Percentiles rank a stretch among this genome's conserved stretches.
Conservation (phyloP, 2,888 invertebrate genomes). For the Temnothorax ravouxi region DNA sequence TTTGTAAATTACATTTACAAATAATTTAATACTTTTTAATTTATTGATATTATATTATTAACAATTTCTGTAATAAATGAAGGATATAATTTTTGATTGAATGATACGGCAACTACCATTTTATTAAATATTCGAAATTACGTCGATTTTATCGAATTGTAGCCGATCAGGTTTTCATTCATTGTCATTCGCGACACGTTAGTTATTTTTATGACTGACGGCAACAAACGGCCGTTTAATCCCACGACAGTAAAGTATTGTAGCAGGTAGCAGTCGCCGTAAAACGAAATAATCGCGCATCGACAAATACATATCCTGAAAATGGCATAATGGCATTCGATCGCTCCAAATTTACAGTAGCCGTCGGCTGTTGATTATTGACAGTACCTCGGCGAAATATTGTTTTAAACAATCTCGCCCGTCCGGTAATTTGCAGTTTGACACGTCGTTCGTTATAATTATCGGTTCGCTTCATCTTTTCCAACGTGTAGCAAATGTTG, state of each 20-base stretch:
- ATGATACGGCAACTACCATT: not conserved
- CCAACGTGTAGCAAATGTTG: slow-evolving; percentile 5
- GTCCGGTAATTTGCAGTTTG: slow-evolving; percentile 32
- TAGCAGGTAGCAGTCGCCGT: slow-evolving; percentile 56
- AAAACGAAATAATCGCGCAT: slow-evolving; percentile 68
- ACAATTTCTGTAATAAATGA: not conserved
- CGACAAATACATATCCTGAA: slow-evolving; percentile 60
- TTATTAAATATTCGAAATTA: not conserved
- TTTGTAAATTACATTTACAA: no score
- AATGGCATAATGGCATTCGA: slow-evolving; percentile 62
- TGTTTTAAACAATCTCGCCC: slow-evolving; percentile 45
- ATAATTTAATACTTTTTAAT: not conserved
- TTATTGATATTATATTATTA: not conserved
- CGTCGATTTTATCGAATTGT: slow-evolving; percentile 2
- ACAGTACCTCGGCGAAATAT: slow-evolving; percentile 17
- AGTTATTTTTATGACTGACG: slow-evolving; percentile 75
- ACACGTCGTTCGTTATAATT: slow-evolving; percentile 23
- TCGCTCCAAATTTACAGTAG: slow-evolving; percentile 44
- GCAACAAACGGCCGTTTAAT: slow-evolving; percentile 69
- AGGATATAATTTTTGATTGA: not conserved
- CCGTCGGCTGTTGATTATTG: slow-evolving; percentile 38
- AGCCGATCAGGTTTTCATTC: slow-evolving; percentile 26
- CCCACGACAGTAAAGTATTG: slow-evolving; percentile 61
- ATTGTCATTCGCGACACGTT: slow-evolving; percentile 55
- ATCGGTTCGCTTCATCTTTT: slow-evolving; percentile 32